Conservation (phyloP, 2,888 invertebrate species). For the Eupithecia centaureata region DNA sequence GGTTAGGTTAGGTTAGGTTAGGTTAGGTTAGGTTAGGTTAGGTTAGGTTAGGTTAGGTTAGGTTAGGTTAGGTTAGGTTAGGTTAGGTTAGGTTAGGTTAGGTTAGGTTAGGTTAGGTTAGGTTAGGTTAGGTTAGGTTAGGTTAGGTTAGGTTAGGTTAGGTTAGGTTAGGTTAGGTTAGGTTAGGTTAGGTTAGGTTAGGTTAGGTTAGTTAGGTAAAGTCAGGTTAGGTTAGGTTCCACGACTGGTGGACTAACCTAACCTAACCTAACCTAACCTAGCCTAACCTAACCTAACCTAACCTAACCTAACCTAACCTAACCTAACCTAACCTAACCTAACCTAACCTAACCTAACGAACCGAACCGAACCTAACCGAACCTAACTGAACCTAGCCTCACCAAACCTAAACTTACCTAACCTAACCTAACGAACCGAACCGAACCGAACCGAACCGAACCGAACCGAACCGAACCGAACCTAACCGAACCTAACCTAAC, state of each 20-base stretch:
- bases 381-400: too few species aligned
- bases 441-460: too few species aligned
- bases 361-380: too few species aligned
- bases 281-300: constrained; percentile 36
- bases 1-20: constrained; percentile 36
- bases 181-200: constrained; percentile 43
- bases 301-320: constrained; percentile 42
- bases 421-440: too few species aligned
- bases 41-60: constrained; percentile 38
- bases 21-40: constrained; percentile 34
- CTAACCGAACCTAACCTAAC: too few species aligned
- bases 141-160: constrained; percentile 29
- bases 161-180: constrained; percentile 30
- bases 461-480: too few species aligned
- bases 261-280: too few species aligned
- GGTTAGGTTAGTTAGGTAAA: too few species aligned
- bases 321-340: constrained; percentile 43
- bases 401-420: too few species aligned
- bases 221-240: too few species aligned
- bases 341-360: too few species aligned
- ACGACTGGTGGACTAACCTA: too few species aligned
- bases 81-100: constrained; percentile 36
- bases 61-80: constrained; percentile 37
- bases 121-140: constrained; percentile 34
- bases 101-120: constrained; percentile 38